Base-by-base conservation (phyloP, 2,888 invertebrate genomes). In the Caradrina clavipalpis region DNA sequence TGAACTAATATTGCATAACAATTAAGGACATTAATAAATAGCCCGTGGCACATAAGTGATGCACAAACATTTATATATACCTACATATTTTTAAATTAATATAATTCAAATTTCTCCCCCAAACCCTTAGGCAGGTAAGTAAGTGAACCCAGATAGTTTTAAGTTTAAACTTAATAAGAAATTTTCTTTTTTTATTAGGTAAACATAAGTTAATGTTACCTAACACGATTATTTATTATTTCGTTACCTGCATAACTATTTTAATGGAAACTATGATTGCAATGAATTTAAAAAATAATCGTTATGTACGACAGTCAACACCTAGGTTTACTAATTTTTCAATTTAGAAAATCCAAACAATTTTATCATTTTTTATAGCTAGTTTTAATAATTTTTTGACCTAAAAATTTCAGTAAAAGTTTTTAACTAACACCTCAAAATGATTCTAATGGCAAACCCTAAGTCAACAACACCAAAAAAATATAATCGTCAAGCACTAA, bases 1-100 rank as follows among this genome's bases (percentile, higher is more conserved):
- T 81, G 73, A 78, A 83, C 73, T 82, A 81, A 75, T 77, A 80
- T 86, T 86, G 84, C 84, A 84, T 76, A 79, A 83, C 76, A 80
- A 82, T 85, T 17, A 45, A 45, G 39, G 82, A 84, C 70, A 73
- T 76, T 80, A 83, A 83, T 76, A 69, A 64, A 58, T 73, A 86
- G 86, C 90, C 91, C 89, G 87, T 88, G 85, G 85, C 84, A 88
- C 85, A 80, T 75, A 83, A 83, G 84, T 87, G 87, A 90, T 91
- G 88, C 90, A 90, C 89, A 91, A 88, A 86, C 85, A 81, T 65
- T 67, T n/a, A 74, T 58, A 72, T 66, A 72, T 53, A 66, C n/a
- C n/a, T n/a, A n/a, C n/a, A n/a, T n/a, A n/a, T n/a, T 65, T 61
- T 45, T 0, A 45, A 45, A 60, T 77, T 62, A 63, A 71, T 60